A percentile compares a stretch with the other conserved stretches of the same genome.
Conservation (phyloP, 2,888 invertebrate species). For the Drosophila tripunctata region DNA sequence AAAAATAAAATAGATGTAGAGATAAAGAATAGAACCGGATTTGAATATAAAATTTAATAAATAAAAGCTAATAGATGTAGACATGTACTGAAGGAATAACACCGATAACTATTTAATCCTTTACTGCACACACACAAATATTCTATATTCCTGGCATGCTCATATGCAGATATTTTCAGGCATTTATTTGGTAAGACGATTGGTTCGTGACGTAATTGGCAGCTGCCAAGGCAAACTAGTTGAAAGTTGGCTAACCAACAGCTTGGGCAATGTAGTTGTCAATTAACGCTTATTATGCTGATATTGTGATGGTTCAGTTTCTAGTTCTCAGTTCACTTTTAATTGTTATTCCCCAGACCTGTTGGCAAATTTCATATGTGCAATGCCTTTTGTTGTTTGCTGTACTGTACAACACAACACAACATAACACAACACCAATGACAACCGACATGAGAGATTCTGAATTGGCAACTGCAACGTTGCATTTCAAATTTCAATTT, state of each 20-base stretch:
- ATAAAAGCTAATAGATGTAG: not conserved
- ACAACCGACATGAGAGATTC: conserved; percentile 13
- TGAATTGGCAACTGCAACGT: conserved; percentile 38
- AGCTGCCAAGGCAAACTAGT: conserved; percentile 35
- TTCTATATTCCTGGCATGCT: not conserved
- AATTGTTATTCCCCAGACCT: conserved; percentile 10
- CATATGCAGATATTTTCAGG: conserved; percentile 1
- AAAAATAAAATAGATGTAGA: no score
- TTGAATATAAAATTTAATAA: no score
- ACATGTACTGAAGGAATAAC: not conserved
- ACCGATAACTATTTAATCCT: not conserved
- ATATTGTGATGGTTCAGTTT: not conserved
- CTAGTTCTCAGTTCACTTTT: not conserved
- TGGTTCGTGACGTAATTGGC: conserved; percentile 34
- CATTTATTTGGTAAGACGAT: not conserved
- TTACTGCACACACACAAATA: not conserved
- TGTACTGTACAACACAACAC: no score
- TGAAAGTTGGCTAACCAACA: conserved; percentile 1
- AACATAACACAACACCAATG: conserved; percentile 4
- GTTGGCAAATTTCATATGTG: conserved; percentile 28
- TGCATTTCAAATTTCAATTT: conserved; percentile 80
- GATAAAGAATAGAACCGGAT: no score
- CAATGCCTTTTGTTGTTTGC: conserved; percentile 18
- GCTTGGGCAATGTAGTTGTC: conserved; percentile 48
- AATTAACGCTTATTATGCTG: conserved; percentile 65